A percentile compares a stretch with the other conserved stretches of the same genome.
phyloP scores from a whole-genome alignment of 2,797 vertebrate genomes.

The Sebastes kiyomatsui region DNA sequence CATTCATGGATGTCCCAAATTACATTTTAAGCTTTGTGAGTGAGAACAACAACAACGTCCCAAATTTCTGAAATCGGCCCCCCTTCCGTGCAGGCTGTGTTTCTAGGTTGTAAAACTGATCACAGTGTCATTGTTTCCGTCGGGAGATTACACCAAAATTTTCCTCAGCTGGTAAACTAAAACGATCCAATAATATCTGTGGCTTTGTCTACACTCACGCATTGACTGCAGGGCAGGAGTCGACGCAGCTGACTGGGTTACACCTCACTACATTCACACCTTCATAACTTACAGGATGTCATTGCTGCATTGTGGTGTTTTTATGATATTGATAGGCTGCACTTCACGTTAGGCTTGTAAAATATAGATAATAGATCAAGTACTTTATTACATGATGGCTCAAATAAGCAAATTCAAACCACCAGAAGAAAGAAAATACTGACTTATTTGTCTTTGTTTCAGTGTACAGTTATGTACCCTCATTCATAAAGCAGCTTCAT shows the following conservation, averaged over 20 bases:
- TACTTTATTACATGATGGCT: neutral
- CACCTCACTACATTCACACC: slow-evolving; percentile 8
- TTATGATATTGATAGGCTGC: neutral
- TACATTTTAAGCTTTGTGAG: neutral
- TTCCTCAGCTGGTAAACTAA: slow-evolving; percentile 30
- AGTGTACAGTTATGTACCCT: neutral
- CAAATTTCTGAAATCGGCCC: neutral
- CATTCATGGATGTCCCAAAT: neutral
- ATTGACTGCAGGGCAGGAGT: slow-evolving; percentile 42
- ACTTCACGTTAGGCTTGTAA: neutral
- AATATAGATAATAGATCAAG: neutral
- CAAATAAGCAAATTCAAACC: neutral
- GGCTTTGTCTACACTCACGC: slow-evolving; percentile 32
- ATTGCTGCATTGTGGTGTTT: neutral
- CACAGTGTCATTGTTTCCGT: neutral
- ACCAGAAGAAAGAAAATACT: neutral
- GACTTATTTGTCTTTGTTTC: neutral
- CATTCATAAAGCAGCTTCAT: neutral
- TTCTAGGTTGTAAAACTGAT: neutral
- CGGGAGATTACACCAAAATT: neutral
- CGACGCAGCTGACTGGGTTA: slow-evolving; percentile 31
- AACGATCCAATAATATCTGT: slow-evolving; percentile 12
- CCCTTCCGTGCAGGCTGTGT: neutral
- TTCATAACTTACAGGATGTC: neutral
- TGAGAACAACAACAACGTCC: neutral